A percentile compares a stretch with the other conserved stretches of the same genome.
Evolutionary conservation across 2,888 invertebrate genomes (phyloP).

Genomic region (Corbicula japonica): DNA sequence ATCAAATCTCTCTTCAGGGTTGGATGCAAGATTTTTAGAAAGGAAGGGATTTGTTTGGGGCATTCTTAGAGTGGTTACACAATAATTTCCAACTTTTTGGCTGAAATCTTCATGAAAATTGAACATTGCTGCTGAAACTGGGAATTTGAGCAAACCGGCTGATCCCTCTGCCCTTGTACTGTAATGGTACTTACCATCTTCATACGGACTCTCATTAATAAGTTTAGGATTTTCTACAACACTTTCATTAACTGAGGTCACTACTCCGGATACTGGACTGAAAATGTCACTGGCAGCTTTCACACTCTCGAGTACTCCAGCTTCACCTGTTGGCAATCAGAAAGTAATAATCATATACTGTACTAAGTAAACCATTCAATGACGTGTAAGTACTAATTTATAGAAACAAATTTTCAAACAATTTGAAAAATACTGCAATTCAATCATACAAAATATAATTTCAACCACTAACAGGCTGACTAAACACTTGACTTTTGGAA

Average conservation of each 20-base stretch:
- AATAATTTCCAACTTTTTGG: background rate
- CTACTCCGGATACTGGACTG: conserved; percentile 95
- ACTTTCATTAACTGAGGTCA: conserved; percentile 93
- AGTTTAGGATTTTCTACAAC: conserved; percentile 95
- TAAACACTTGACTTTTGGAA: background rate
- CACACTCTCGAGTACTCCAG: conserved; percentile 98
- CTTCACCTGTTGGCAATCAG: conserved; percentile 92
- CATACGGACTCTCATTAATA: conserved; percentile 96
- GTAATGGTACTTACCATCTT: conserved; percentile 90
- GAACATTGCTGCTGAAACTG: background rate
- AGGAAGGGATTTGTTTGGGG: background rate
- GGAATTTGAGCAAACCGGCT: conserved; percentile 25
- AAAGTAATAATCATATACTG: background rate
- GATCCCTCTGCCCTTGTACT: background rate
- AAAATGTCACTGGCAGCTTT: conserved; percentile 99
- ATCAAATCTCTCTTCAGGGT: too few species aligned
- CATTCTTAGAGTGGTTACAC: background rate
- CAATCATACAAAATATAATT: background rate
- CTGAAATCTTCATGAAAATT: background rate
- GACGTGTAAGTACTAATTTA: background rate
- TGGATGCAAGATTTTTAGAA: too few species aligned
- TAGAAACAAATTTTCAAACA: background rate
- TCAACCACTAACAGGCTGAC: background rate
- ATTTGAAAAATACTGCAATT: background rate
- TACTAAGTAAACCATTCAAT: too few species aligned